Conservation (phyloP, 2,888 invertebrate genomes). For the Willowsia nigromaculata region DNA sequence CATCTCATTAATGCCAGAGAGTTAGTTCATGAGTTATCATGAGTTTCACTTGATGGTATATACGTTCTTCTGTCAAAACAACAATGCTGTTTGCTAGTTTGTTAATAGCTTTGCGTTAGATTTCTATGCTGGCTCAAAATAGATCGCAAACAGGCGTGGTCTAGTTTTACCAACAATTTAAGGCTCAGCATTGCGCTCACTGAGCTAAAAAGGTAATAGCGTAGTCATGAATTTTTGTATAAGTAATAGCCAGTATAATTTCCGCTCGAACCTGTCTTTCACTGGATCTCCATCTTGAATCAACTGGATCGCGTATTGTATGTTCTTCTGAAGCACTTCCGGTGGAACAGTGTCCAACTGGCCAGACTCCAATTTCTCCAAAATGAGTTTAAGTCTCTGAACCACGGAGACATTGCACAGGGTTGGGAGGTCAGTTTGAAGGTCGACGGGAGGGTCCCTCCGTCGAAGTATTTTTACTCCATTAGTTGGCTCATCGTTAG, state of each 20-base stretch:
- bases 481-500: conserved; percentile 78
- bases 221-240: background rate
- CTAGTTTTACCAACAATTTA: background rate
- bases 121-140: background rate
- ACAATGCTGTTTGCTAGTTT: background rate
- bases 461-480: conserved; percentile 79
- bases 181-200: background rate
- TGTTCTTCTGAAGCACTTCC: conserved; percentile 93
- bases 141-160: conserved; percentile 38
- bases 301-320: conserved; percentile 87
- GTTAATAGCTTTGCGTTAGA: background rate
- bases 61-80: background rate
- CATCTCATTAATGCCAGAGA: background rate
- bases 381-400: conserved; percentile 92
- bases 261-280: conserved; percentile 76
- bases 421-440: conserved; percentile 75
- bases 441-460: conserved; percentile 78
- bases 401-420: conserved; percentile 78
- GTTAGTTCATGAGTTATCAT: background rate
- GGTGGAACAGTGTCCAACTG: conserved; percentile 93
- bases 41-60: background rate
- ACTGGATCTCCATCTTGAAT: conserved; percentile 76
- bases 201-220: background rate
- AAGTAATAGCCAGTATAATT: conserved; percentile 32
- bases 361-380: conserved; percentile 81